Evolutionary conservation across 2,797 vertebrate genomes (phyloP), one percentile per base, ranked within the genome.

Genomic region (Parotocinclus haroldoi): DNA sequence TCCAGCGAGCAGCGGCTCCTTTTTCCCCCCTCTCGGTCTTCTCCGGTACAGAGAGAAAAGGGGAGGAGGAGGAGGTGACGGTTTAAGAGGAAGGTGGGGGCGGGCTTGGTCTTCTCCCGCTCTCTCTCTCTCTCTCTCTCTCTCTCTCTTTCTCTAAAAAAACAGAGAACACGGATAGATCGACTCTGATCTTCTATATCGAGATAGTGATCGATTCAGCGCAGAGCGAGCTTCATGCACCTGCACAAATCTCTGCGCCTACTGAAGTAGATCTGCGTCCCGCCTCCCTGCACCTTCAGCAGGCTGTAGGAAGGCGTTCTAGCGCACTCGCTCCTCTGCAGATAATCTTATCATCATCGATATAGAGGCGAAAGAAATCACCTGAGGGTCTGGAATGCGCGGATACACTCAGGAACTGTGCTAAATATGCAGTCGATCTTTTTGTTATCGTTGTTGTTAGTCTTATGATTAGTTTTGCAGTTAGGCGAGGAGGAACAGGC

Each of bases 101-200:
- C 68, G 72, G 61, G 60, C 56, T 71, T 56, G 48, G 40, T 46
- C 74, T 58, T 63, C 56, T 75, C 59, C 16, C 48, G 5, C 40
- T 52, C 39, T 69, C 56, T 68, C 50, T 59, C 27, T 75, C 60
- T 63, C 56, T 75, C 59, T 50, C 48, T n/a, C 40, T 52, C 39
- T 69, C 56, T 68, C 50, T 59, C 27, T 75, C 60, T 63, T 54
- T 75, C 59, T 50, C 48, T n/a, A 74, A 65, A 76, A 81, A 68
- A 51, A 56, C 63, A 63, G 44, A 44, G 76, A 75, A 37, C 40
- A 66, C 73, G 71, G 55, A 57, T 37, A 61, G 73, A 74, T 60
- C 58, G 63, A 27, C 70, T 81, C 66, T 72, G 79, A 75, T 79
- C 74, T 76, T 80, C 82, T 83, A 72, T 79, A 83, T 86, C 76